A percentile compares a stretch with the other conserved stretches of the same genome.
Conservation (phyloP, 2,888 invertebrate species). For the Eupithecia vulgata region DNA sequence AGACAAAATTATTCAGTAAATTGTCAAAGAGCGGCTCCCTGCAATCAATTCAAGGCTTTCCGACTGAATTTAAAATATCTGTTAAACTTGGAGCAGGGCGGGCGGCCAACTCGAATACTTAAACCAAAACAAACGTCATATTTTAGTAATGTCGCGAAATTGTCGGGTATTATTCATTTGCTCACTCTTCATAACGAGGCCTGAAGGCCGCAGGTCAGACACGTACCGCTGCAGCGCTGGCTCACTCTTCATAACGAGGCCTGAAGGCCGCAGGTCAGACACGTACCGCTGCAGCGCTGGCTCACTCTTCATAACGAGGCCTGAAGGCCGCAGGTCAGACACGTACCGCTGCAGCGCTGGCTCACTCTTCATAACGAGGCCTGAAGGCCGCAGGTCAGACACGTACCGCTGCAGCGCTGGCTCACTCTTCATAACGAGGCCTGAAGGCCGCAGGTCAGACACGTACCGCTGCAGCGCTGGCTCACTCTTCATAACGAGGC, state of each 20-base stretch:
- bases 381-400: conserved; percentile 14
- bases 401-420: too few species aligned
- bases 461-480: too few species aligned
- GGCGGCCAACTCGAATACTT: conserved; percentile 27
- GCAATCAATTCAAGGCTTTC: conserved; percentile 5
- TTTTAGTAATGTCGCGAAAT: conserved; percentile 38
- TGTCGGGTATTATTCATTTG: conserved; percentile 43
- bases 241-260: conserved; percentile 34
- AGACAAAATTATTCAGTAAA: background rate
- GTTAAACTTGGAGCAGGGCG: background rate
- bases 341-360: too few species aligned
- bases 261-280: conserved; percentile 14
- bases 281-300: too few species aligned
- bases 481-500: too few species aligned
- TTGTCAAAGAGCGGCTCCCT: background rate
- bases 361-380: conserved; percentile 34
- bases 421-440: too few species aligned
- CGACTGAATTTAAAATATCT: background rate
- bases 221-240: too few species aligned
- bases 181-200: conserved; percentile 34
- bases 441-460: too few species aligned
- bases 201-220: conserved; percentile 14
- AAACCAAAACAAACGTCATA: conserved; percentile 37
- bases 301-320: conserved; percentile 34
- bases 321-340: conserved; percentile 14